Conservation (phyloP, 23 tunicate species). For the Corella eumyota region DNA sequence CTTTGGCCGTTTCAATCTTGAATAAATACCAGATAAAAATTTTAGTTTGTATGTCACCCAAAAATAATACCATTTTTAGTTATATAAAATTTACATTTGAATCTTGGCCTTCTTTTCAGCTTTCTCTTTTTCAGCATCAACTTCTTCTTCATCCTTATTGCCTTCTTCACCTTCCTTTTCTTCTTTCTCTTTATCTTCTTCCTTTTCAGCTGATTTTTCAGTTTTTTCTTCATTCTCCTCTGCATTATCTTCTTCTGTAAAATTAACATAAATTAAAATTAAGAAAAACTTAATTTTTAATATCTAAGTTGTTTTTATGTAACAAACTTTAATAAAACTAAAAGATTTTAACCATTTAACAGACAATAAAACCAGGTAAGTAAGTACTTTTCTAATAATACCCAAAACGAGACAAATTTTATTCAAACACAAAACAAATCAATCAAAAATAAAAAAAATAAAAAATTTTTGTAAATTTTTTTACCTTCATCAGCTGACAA, state of each 20-base stretch:
- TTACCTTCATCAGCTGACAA: too few relatives aligned
- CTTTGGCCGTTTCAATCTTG: constrained; percentile 79
- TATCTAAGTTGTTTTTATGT: neutral
- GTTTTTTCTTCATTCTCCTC: constrained; percentile 19
- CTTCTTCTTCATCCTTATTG: constrained; percentile 18
- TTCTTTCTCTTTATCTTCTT: constrained; percentile 18
- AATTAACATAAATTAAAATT: neutral
- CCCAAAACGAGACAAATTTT: too few relatives aligned
- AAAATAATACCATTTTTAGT: neutral
- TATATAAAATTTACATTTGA: constrained; percentile 36
- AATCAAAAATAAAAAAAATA: too few relatives aligned
- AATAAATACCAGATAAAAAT: neutral
- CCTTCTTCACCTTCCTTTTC: constrained; percentile 22
- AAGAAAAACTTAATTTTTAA: neutral
- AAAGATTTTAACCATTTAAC: too few relatives aligned
- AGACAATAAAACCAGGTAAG: too few relatives aligned
- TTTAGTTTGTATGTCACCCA: neutral
- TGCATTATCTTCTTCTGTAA: constrained; percentile 15
- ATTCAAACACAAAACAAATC: too few relatives aligned
- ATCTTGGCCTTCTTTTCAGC: constrained; percentile 69
- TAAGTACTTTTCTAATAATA: too few relatives aligned
- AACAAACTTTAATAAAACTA: neutral
- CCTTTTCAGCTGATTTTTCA: constrained; percentile 8
- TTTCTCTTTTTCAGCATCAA: constrained; percentile 12
- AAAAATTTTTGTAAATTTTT: too few relatives aligned